Evolutionary conservation across 2,888 invertebrate genomes (phyloP), one percentile per base, ranked within the genome.

Genomic region (Fragum whitleyi): DNA sequence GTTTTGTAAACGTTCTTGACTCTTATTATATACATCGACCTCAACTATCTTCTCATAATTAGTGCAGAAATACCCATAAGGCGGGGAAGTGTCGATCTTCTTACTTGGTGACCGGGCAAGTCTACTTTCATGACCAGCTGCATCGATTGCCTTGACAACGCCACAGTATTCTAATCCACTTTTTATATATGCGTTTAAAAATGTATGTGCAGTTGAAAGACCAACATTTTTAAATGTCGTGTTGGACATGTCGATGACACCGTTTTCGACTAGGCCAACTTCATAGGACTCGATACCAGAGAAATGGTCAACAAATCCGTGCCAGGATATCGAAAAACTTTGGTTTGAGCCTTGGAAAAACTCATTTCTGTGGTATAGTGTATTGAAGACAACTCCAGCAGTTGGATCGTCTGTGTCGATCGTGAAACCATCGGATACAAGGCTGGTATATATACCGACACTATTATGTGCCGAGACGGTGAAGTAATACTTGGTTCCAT

Each of bases 331-430:
- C n/a, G 1, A 62, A 11, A 88, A 28, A 9, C 70, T 57, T 3
- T 67, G 55, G 21, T 57, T 61, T 1, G 73, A 62, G 16, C 80
- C 75, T 55, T 88, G 87, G 51, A 69, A 77, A 32, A 51, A 65
- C n/a, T 47, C 68, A 55, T 85, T 81, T 39, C 59, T 71, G 42
- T 86, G 76, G 11, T 57, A 39, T 11, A 51, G 53, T 0, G 88
- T 85, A 67, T 89, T 86, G 55, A 80, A 88, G 28, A 89, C 83
- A n/a, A 86, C 74, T 9, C 88, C 87, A 26, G 74, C 29, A 1
- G 77, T 53, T 14, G 90, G 90, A 0, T 73, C 76, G 39, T 74
- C 76, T 26, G 73, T 74, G 42, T 81, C 81, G 21, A 81, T 36
- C 1, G 71, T 42, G 57, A 81, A 77, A 6, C 77, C 74, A 32